A percentile compares a stretch with the other conserved stretches of the same genome.
Evolutionary conservation across 2,888 invertebrate genomes (phyloP).

Genomic region (Halictus quadricinctus): DNA sequence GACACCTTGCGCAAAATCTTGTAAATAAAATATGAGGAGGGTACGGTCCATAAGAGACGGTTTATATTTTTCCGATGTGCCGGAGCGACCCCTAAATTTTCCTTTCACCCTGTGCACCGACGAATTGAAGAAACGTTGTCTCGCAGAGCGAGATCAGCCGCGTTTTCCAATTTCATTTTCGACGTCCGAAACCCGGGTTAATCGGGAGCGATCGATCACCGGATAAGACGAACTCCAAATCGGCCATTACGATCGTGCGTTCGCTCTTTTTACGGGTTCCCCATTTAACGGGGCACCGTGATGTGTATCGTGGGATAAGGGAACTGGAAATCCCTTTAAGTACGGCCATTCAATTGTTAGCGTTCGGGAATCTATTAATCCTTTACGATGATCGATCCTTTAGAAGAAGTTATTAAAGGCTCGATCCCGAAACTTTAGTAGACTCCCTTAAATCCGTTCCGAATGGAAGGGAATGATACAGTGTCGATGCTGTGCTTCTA

Average conservation of each 20-base stretch:
- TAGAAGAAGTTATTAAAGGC: background rate
- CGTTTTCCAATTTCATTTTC: background rate
- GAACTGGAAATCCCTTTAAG: background rate
- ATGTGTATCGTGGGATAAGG: background rate
- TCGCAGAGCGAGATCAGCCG: background rate
- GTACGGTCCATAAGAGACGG: background rate
- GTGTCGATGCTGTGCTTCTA: background rate
- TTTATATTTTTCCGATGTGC: background rate
- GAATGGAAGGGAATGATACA: background rate
- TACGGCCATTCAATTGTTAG: background rate
- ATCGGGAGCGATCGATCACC: background rate
- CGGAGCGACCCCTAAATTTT: background rate
- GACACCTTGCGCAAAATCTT: background rate
- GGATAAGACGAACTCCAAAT: conserved; percentile 2
- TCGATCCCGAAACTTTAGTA: background rate
- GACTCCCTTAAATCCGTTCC: background rate
- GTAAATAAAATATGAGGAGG: background rate
- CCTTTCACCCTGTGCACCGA: background rate
- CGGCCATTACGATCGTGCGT: background rate
- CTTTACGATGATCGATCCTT: background rate
- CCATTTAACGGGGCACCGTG: conserved; percentile 1
- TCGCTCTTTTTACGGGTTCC: background rate
- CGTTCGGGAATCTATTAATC: background rate
- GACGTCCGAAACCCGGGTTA: background rate
- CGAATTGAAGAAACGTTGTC: background rate